Evolutionary conservation across 2,888 invertebrate species (phyloP).

Genomic region (Melanophora roralis): DNA sequence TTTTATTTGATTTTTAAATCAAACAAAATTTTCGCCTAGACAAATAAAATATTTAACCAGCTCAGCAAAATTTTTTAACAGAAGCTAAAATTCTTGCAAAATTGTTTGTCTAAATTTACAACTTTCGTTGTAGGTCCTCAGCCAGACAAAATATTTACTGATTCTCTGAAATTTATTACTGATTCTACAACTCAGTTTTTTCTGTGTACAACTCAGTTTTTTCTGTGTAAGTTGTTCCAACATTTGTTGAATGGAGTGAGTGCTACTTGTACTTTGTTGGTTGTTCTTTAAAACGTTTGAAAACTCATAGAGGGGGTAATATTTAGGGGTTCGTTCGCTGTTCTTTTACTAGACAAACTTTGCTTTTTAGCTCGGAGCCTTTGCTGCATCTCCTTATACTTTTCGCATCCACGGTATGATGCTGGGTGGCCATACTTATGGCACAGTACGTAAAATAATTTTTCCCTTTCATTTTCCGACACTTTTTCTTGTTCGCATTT

Average conservation of each 20-base stretch:
- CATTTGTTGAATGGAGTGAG: background rate
- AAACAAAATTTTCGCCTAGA: no score
- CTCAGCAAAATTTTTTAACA: no score
- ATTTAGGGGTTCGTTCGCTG: conserved; percentile 1
- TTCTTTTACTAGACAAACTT: conserved; percentile 5
- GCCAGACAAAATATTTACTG: no score
- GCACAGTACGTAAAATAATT: conserved; percentile 35
- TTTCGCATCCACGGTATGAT: background rate
- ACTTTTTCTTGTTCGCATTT: conserved; percentile 7
- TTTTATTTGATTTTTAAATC: no score
- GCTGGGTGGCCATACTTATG: background rate
- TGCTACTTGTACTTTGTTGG: background rate
- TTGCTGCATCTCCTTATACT: conserved; percentile 17
- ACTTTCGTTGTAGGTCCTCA: no score
- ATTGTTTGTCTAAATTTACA: no score
- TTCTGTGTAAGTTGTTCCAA: conserved; percentile 30
- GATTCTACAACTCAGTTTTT: no score
- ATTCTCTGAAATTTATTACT: no score
- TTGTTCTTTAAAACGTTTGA: conserved; percentile 3
- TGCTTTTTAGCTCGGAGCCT: conserved; percentile 25
- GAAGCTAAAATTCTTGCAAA: no score
- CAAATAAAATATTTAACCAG: no score
- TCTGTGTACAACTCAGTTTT: no score
- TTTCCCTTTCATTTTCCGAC: conserved; percentile 17
- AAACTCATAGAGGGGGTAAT: conserved; percentile 19